Conservation (phyloP, 2,888 invertebrate genomes). For the Lasioglossum malachurum region DNA sequence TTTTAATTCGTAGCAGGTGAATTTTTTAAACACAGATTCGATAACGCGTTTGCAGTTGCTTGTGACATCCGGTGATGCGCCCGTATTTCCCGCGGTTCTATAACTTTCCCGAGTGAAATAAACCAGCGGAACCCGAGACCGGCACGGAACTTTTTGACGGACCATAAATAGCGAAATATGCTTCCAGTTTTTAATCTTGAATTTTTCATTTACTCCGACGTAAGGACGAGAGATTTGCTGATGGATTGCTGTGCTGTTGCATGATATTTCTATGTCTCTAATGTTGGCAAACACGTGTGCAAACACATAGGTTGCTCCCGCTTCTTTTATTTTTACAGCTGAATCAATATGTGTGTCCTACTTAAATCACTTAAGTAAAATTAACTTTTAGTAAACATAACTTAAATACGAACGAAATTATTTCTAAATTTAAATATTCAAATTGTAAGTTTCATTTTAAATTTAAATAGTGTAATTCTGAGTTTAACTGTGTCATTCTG, state of each 20-base stretch:
- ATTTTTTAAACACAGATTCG: conserved; percentile 2
- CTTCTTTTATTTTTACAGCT: not conserved
- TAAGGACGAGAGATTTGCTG: not conserved
- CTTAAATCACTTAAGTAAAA: no score
- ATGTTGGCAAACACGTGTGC: no score
- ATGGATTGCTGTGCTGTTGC: not conserved
- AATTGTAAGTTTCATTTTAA: no score
- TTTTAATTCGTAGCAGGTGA: conserved; percentile 5
- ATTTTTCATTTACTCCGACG: not conserved
- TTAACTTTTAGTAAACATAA: no score
- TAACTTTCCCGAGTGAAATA: not conserved
- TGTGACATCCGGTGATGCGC: conserved; percentile 2
- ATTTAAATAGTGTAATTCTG: no score
- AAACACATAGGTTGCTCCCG: no score
- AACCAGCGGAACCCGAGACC: not conserved
- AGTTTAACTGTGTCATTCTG: no score
- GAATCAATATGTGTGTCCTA: no score
- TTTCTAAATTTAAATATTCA: no score
- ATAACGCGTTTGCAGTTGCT: conserved; percentile 9
- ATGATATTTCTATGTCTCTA: not conserved
- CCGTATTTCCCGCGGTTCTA: not conserved
- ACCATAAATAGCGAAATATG: conserved; percentile 8
- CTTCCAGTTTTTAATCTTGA: not conserved
- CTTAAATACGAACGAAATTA: no score
- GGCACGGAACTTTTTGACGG: not conserved